A percentile compares a stretch with the other conserved stretches of the same genome.
Conservation (phyloP, 1,140 invertebrate genomes). For the Bombus picipes region DNA sequence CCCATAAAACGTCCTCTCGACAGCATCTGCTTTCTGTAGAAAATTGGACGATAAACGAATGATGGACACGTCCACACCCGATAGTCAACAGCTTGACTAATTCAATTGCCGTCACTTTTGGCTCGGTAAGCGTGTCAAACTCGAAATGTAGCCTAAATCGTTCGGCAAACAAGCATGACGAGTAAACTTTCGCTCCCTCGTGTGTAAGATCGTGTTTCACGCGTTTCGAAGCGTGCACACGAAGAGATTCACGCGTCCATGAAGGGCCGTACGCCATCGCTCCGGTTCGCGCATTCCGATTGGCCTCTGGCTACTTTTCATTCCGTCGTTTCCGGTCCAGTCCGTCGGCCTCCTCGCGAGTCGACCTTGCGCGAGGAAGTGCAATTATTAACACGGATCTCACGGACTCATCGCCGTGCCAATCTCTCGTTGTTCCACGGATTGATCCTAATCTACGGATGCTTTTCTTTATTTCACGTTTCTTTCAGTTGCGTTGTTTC, state of each 20-base stretch:
- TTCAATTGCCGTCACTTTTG: background rate
- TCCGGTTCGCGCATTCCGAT: conserved; percentile 52
- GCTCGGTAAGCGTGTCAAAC: background rate
- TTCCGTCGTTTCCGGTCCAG: conserved; percentile 61
- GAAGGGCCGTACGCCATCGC: conserved; percentile 28
- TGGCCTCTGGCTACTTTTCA: conserved; percentile 57
- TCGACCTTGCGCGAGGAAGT: conserved; percentile 57
- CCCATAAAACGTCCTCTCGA: too few relatives aligned
- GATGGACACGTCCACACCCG: conserved; percentile 14
- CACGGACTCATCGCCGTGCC: conserved; percentile 51
- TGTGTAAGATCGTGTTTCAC: conserved; percentile 2
- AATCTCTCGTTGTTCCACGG: conserved; percentile 12
- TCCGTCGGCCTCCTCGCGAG: conserved; percentile 43
- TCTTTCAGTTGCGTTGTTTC: conserved; percentile 12
- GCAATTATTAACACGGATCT: conserved; percentile 65
- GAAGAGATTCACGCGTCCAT: background rate
- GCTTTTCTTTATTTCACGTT: conserved; percentile 9
- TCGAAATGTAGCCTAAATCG: conserved; percentile 12
- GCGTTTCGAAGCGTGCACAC: conserved; percentile 4
- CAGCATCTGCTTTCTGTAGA: background rate
- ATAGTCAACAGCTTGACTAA: conserved; percentile 19
- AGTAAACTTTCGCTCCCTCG: conserved; percentile 22
- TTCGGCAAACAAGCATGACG: conserved; percentile 29
- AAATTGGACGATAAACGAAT: background rate
- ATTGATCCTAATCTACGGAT: conserved; percentile 33